Conservation (phyloP, 2,797 vertebrate species). For the Nannoperca obscura region DNA sequence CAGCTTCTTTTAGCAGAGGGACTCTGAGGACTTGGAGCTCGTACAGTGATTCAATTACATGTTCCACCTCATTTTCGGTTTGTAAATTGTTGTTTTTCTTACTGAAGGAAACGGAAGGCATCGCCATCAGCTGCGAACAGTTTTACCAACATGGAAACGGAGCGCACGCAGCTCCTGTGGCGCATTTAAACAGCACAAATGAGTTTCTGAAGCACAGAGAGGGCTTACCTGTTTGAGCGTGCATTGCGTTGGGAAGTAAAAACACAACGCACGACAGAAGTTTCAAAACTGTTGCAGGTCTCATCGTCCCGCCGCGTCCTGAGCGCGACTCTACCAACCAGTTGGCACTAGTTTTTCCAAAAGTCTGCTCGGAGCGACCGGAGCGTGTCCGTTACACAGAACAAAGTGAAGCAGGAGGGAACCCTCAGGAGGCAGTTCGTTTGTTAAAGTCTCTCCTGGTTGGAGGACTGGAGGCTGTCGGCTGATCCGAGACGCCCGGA, state of each 20-base stretch:
- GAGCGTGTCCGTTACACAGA: background rate
- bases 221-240: slow-evolving; percentile 65
- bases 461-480: background rate
- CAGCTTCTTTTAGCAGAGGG: slow-evolving; percentile 21
- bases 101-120: background rate
- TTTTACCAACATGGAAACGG: background rate
- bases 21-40: background rate
- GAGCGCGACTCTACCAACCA: slow-evolving; percentile 7
- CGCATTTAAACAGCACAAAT: too few relatives aligned
- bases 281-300: slow-evolving; percentile 23
- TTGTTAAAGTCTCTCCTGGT: background rate
- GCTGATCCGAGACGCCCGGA: slow-evolving; percentile 27
- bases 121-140: background rate
- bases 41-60: background rate
- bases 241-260: slow-evolving; percentile 34
- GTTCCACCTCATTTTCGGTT: background rate
- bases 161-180: background rate
- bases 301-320: slow-evolving; percentile 56
- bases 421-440: background rate
- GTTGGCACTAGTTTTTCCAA: background rate
- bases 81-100: background rate
- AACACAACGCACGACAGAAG: slow-evolving; percentile 52
- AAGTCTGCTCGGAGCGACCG: background rate
- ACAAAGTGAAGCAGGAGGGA: background rate
- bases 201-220: background rate